Base-by-base conservation (phyloP, 2,888 invertebrate species). In the Subacronicta megacephala region DNA sequence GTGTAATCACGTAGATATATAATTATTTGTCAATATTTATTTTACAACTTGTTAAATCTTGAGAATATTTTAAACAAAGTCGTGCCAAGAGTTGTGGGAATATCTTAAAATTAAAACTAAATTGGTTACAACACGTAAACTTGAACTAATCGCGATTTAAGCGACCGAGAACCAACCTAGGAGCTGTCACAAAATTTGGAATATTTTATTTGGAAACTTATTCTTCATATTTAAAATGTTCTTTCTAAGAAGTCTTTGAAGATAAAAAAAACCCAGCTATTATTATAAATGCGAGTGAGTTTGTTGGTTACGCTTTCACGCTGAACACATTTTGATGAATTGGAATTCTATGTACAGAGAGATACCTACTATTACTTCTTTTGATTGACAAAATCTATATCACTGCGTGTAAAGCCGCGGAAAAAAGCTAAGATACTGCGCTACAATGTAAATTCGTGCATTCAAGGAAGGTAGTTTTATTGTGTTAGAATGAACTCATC, bases 401-500 rank as follows among this genome's bases (percentile, higher is more conserved):
- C n/a, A n/a, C n/a, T n/a, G n/a, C n/a, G n/a, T n/a, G n/a, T n/a
- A n/a, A n/a, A n/a, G n/a, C n/a, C n/a, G n/a, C n/a, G n/a, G n/a
- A n/a, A n/a, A n/a, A n/a, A n/a, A n/a, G n/a, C n/a, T 33, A n/a
- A 23, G 55, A 12, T 44, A 29, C 49, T 33, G 44, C 33, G 2
- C n/a, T n/a, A n/a, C 12, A 23, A 23, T 20, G 38, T 15, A 37
- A 53, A 7, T 31, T 49, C 13, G 26, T 38, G 17, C 36, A 38
- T 16, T 46, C 41, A 50, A 57, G 41, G 58, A 49, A 44, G 44
- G 49, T 31, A 38, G 51, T 43, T 47, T 75, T 76, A 81, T 81
- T 83, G 83, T 83, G 65, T 77, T 73, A 72, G 77, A 78, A 83
- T 88, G 85, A 88, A 89, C 84, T 90, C 88, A 90, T 87, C 84